phyloP scores from a whole-genome alignment of 2,797 vertebrate genomes.

The Anabacerthia variegaticeps region DNA sequence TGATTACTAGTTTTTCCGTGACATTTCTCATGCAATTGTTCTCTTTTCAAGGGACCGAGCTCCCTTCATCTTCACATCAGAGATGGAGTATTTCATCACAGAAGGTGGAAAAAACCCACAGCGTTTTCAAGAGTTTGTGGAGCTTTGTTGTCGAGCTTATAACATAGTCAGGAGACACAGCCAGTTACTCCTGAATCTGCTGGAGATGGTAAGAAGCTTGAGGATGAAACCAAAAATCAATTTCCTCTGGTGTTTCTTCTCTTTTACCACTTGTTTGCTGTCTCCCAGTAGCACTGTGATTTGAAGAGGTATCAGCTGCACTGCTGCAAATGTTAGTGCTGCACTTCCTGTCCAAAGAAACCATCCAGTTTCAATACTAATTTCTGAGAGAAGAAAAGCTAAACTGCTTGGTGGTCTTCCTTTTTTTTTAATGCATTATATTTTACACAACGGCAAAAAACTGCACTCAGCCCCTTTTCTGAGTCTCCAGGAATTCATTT shows the following conservation, averaged over 20 bases:
- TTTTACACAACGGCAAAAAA: neutral
- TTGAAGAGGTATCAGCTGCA: neutral
- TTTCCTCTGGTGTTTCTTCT: constrained; percentile 2
- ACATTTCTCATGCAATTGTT: constrained; percentile 14
- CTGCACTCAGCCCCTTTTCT: neutral
- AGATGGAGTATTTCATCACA: constrained; percentile 93
- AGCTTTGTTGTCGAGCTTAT: constrained; percentile 90
- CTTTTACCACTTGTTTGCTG: neutral
- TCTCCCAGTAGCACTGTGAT: neutral
- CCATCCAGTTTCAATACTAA: neutral
- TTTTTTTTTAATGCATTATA: neutral
- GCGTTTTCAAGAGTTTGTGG: constrained; percentile 87
- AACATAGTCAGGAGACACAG: constrained; percentile 85
- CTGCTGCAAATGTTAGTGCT: neutral
- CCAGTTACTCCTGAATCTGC: constrained; percentile 81
- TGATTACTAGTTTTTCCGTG: neutral
- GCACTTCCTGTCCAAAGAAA: neutral
- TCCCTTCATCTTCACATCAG: constrained; percentile 91
- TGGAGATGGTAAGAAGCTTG: constrained; percentile 85
- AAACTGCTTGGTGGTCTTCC: neutral
- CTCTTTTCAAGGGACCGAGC: constrained; percentile 82
- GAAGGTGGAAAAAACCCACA: constrained; percentile 84
- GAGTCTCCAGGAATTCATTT: neutral
- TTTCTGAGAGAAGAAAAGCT: neutral
- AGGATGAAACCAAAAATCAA: neutral